Conservation (phyloP, 2,797 vertebrate genomes). For the Carcharodon carcharias region DNA sequence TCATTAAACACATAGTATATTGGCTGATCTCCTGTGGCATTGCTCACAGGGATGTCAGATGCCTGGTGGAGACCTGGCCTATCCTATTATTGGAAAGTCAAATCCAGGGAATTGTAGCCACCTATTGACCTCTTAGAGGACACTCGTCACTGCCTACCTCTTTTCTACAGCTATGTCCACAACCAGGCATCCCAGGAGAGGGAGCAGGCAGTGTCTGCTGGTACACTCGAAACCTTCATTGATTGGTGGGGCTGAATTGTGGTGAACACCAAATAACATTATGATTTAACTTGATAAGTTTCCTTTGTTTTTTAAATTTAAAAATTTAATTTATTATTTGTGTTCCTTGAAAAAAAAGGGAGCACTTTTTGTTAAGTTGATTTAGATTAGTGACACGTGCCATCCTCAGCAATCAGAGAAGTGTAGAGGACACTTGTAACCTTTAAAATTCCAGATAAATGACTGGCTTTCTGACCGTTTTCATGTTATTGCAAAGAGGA, state of each 20-base stretch:
- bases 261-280: background rate
- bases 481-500: background rate
- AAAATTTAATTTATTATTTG: background rate
- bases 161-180: no score
- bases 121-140: background rate
- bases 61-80: background rate
- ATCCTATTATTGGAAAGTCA: background rate
- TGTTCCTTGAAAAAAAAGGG: background rate
- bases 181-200: background rate
- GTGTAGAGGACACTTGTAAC: background rate
- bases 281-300: background rate
- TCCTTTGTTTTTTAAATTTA: background rate
- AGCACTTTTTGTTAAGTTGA: background rate
- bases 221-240: background rate
- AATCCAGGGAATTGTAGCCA: background rate
- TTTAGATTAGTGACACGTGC: no score
- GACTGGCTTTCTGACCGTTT: background rate
- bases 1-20: background rate
- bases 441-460: background rate
- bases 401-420: background rate
- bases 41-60: background rate
- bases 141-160: background rate
- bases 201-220: background rate
- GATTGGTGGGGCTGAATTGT: no score
- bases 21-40: background rate